Base-by-base conservation (phyloP, 2,113 vertebrate species). In the Mesocricetus auratus region DNA sequence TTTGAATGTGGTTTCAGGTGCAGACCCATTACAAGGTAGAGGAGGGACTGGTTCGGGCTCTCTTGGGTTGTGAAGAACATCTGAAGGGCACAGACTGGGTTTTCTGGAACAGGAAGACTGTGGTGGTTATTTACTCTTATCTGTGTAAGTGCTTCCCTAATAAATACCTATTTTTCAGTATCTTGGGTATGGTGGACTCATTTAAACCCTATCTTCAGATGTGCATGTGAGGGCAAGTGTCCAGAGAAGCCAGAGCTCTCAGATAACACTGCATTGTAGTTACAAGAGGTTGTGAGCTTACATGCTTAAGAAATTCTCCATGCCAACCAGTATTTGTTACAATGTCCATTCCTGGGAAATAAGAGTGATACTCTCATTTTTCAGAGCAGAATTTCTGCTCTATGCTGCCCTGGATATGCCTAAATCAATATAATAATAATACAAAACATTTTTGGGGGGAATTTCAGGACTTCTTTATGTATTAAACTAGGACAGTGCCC, bases 341-440 rank as follows among this genome's bases (percentile, higher is more conserved):
- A 69, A 9, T 75, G 29, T 79, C 24, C 16, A 6, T 90, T 42
- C 68, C 58, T 81, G 42, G 74, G n/a, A 77, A 91, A 89, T 79
- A 53, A 79, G 95, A 94, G 86, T 73, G 58, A 95, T 87, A 94
- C 73, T 81, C 31, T 0, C 15, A 21, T 93, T 86, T n/a, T 82
- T 5, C 5, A 87, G 39, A 66, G 71, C 16, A n/a, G 2, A 89
- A 62, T 5, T 42, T 83, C 39, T 91, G 56, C 17, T 73, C 86
- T 50, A 53, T 69, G 74, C 24, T 89, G 24, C 16, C 93, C 86
- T 56, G 36, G 33, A 78, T 77, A 66, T 64, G 82, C 15, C 71
- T 74, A 50, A 36, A 13, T 21, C 36, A 77, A 68, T 69, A 62
- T 96, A 89, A 69, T 33, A 12, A 81, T 62, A 88, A 47, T 24